A percentile compares a stretch with the other conserved stretches of the same genome.
Conservation (phyloP, 2,888 invertebrate species). For the Troglohyphantes excavatus region DNA sequence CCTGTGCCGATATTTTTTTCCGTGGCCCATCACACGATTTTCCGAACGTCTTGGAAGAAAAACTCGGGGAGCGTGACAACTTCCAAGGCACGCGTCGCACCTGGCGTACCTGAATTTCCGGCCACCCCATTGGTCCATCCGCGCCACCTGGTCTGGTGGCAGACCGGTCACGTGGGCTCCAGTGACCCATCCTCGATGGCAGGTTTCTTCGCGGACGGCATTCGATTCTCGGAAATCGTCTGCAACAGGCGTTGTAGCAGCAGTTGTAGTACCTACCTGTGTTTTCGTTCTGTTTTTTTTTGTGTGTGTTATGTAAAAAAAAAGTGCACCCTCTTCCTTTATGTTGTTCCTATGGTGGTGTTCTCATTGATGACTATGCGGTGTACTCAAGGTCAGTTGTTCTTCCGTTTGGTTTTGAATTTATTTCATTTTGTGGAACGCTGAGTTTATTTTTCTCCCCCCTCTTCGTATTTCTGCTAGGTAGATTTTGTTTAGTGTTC, state of each 20-base stretch:
- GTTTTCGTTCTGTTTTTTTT: not conserved
- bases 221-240: constrained; percentile 6
- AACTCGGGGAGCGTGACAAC: constrained; percentile 42
- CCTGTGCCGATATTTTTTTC: not conserved
- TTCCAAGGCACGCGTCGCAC: constrained; percentile 68
- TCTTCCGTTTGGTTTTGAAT: not conserved
- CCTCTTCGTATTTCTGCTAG: too few species aligned
- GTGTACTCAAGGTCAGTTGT: constrained; percentile 51
- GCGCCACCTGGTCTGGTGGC: constrained; percentile 57
- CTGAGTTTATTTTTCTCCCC: too few species aligned
- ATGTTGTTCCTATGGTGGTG: constrained; percentile 56
- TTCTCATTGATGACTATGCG: constrained; percentile 58
- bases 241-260: not conserved
- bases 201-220: not conserved
- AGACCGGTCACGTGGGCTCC: constrained; percentile 66
- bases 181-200: constrained; percentile 47
- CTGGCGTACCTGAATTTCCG: constrained; percentile 48
- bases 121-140: constrained; percentile 46
- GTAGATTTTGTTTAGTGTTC: too few species aligned
- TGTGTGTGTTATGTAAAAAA: too few species aligned
- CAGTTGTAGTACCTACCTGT: not conserved
- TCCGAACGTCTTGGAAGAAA: constrained; percentile 39
- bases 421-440: too few species aligned
- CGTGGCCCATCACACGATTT: not conserved
- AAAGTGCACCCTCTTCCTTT: constrained; percentile 6